Evolutionary conservation across 53 echinoderm and acorn worm genomes (phyloP).

Genomic region (Pentamera pediparva): DNA sequence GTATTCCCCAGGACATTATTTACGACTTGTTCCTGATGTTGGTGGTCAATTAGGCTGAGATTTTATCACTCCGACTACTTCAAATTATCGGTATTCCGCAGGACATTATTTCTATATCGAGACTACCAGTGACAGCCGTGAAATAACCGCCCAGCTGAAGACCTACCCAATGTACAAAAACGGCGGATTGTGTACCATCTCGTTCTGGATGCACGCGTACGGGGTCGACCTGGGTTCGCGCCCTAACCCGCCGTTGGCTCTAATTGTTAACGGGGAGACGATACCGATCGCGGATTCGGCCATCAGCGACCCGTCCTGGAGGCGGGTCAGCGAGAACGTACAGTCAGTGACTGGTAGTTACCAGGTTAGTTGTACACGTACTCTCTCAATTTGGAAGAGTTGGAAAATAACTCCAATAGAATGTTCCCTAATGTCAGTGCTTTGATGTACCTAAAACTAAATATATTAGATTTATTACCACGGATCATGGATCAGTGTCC

Average conservation of each 20-base stretch:
- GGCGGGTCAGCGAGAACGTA: background rate
- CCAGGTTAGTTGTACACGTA: too few relatives aligned
- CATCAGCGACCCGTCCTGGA: slow-evolving; percentile 1
- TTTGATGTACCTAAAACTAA: too few relatives aligned
- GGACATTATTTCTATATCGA: slow-evolving; percentile 86
- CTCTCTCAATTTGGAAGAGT: too few relatives aligned
- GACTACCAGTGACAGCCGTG: slow-evolving; percentile 49
- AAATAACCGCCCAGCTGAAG: slow-evolving; percentile 41
- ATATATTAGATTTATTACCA: too few relatives aligned
- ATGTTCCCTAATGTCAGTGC: too few relatives aligned
- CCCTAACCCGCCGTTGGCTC: slow-evolving; percentile 4
- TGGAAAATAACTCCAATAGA: too few relatives aligned
- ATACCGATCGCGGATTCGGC: background rate
- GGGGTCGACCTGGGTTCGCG: slow-evolving; percentile 43
- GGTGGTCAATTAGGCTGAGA: too few relatives aligned
- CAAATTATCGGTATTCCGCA: too few relatives aligned
- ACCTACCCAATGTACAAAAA: slow-evolving; percentile 52
- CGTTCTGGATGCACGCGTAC: slow-evolving; percentile 68
- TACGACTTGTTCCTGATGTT: too few relatives aligned
- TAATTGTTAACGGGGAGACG: slow-evolving; percentile 6
- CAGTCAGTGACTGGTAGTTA: slow-evolving; percentile 5
- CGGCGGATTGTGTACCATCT: slow-evolving; percentile 28
- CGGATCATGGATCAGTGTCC: too few relatives aligned
- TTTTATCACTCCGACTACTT: too few relatives aligned
- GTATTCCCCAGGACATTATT: too few relatives aligned